phyloP scores from a whole-genome alignment of 1,140 invertebrate species.

The Drosophila jambulina region DNA sequence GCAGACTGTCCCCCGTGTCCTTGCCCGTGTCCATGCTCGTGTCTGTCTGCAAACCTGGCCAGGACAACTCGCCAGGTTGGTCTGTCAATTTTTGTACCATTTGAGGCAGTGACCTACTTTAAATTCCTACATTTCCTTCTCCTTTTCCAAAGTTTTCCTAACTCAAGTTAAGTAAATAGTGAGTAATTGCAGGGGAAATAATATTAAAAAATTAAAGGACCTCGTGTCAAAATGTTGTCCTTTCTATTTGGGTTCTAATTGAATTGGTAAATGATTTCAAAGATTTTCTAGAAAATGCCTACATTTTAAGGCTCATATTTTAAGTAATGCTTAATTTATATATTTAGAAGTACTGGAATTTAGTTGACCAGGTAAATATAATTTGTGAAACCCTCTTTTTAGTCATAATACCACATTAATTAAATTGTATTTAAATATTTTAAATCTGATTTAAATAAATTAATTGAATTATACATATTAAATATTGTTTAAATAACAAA shows the following conservation, averaged over 20 bases:
- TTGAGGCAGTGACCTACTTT: slow-evolving; percentile 12
- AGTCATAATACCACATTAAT: too few relatives aligned
- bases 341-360: not conserved
- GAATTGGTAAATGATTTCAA: not conserved
- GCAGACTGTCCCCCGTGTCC: not conserved
- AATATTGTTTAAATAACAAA: not conserved
- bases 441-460: too few relatives aligned
- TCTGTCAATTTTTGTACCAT: not conserved
- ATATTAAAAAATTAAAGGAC: not conserved
- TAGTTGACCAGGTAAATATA: too few relatives aligned
- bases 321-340: not conserved
- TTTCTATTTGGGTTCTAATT: not conserved
- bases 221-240: not conserved
- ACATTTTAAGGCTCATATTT: not conserved
- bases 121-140: not conserved
- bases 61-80: not conserved
- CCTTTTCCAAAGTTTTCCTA: not conserved
- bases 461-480: not conserved
- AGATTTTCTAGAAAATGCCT: not conserved
- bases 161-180: not conserved
- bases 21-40: not conserved
- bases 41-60: slow-evolving; percentile 2
- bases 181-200: not conserved
- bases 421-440: too few relatives aligned
- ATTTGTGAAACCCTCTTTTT: too few relatives aligned